Evolutionary conservation across 2,888 invertebrate genomes (phyloP).

Genomic region (Nymphalis polychloros): DNA sequence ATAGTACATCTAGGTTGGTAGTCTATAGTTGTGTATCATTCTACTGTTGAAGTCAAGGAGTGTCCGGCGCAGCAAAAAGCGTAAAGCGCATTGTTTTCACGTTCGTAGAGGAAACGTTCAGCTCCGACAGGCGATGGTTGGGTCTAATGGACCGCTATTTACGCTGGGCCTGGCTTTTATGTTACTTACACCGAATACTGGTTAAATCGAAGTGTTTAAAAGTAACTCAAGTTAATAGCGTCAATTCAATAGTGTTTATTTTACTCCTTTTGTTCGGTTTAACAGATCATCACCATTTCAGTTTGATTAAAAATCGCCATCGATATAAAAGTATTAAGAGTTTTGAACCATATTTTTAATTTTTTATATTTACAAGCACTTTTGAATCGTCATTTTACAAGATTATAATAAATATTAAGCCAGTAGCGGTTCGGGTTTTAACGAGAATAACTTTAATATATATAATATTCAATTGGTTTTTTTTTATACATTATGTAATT

Average conservation of each 20-base stretch:
- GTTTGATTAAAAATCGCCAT: too few species aligned
- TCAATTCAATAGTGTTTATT: conserved; percentile 11
- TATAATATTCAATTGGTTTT: too few species aligned
- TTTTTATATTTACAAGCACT: too few species aligned
- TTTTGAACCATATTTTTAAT: too few species aligned
- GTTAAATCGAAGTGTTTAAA: conserved; percentile 26
- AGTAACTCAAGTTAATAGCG: conserved; percentile 7
- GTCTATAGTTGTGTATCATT: conserved; percentile 64
- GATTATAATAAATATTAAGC: too few species aligned
- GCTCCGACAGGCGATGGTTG: conserved; percentile 58
- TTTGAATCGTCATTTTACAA: too few species aligned
- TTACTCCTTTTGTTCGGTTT: too few species aligned
- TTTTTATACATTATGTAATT: too few species aligned
- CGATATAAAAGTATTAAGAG: too few species aligned
- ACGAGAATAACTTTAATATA: too few species aligned
- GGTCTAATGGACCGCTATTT: conserved; percentile 70
- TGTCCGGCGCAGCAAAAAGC: conserved; percentile 67
- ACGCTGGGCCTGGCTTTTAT: conserved; percentile 59
- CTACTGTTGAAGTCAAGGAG: conserved; percentile 62
- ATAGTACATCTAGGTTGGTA: conserved; percentile 48
- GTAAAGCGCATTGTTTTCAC: conserved; percentile 71
- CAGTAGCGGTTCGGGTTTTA: too few species aligned
- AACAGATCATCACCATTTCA: too few species aligned
- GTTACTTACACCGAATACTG: conserved; percentile 45
- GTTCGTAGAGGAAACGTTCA: conserved; percentile 61